A percentile compares a stretch with the other conserved stretches of the same genome.
Evolutionary conservation across 2,113 vertebrate genomes (phyloP).

Genomic region (Pheucticus melanocephalus): DNA sequence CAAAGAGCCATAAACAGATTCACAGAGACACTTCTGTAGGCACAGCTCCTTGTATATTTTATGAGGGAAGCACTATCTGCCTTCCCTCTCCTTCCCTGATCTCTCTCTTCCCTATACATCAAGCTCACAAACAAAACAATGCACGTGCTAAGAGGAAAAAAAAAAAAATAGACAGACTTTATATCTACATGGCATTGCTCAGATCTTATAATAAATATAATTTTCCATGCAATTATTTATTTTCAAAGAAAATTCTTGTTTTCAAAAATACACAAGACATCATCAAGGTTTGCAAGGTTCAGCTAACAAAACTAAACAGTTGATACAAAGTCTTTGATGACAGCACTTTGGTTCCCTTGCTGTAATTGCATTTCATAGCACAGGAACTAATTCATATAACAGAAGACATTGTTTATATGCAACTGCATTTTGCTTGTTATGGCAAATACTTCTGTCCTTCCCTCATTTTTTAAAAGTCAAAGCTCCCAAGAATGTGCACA

Average conservation of each 20-base stretch:
- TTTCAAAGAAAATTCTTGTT: slow-evolving; percentile 13
- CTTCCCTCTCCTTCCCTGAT: neutral
- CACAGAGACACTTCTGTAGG: neutral
- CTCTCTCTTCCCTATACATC: neutral
- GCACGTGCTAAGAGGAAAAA: neutral
- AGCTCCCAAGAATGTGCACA: neutral
- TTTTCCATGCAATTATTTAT: neutral
- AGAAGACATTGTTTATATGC: neutral
- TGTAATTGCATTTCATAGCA: neutral
- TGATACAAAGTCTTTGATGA: neutral
- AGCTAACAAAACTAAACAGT: neutral
- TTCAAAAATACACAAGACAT: neutral
- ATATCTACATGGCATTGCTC: neutral
- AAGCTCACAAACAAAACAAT: slow-evolving; percentile 14
- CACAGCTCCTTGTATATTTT: slow-evolving; percentile 47
- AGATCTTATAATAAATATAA: slow-evolving; percentile 16
- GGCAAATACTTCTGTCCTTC: neutral
- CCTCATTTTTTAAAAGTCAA: neutral
- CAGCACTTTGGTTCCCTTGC: neutral
- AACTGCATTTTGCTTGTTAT: neutral
- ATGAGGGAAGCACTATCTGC: slow-evolving; percentile 46
- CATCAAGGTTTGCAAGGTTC: neutral
- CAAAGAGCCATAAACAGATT: slow-evolving; percentile 50
- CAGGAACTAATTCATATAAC: neutral
- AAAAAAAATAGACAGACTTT: neutral